A percentile compares a stretch with the other conserved stretches of the same genome.
These are phyloP conservation scores for Nesoenas mayeri DNA, from an alignment of 2,113 vertebrate species.

Conservation along the genomic window DNA sequence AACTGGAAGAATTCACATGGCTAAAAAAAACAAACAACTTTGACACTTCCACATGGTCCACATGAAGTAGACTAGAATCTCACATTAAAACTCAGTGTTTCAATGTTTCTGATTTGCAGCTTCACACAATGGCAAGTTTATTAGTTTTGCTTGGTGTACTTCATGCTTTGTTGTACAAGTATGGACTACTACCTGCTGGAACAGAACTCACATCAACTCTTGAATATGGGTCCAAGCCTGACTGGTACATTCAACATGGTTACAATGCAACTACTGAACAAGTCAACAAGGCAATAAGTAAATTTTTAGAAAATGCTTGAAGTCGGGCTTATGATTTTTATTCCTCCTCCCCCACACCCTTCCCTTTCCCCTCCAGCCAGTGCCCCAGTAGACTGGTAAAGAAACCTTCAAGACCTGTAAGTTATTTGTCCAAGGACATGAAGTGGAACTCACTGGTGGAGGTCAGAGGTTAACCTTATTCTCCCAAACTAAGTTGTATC, in stretches of 20 bases:
- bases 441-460: not conserved
- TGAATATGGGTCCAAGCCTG: not conserved
- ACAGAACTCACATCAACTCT: not conserved
- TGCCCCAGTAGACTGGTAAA: not conserved
- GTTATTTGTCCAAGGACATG: not conserved
- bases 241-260: not conserved
- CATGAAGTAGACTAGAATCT: not conserved
- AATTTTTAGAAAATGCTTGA: not conserved
- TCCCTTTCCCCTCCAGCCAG: too few relatives aligned
- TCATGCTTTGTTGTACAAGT: not conserved
- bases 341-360: too few relatives aligned
- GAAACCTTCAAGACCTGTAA: not conserved
- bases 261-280: not conserved
- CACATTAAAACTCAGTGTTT: not conserved
- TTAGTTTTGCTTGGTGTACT: not conserved
- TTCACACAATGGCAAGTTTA: not conserved
- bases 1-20: not conserved
- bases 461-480: not conserved
- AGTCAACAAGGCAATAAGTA: not conserved
- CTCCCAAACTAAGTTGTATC: not conserved
- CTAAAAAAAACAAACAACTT: not conserved
- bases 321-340: not conserved
- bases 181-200: not conserved
- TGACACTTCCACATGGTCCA: not conserved
- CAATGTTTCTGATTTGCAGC: not conserved